Evolutionary conservation across 2,888 invertebrate genomes (phyloP), one percentile per base, ranked within the genome.

Genomic region (Julus scanicus): DNA sequence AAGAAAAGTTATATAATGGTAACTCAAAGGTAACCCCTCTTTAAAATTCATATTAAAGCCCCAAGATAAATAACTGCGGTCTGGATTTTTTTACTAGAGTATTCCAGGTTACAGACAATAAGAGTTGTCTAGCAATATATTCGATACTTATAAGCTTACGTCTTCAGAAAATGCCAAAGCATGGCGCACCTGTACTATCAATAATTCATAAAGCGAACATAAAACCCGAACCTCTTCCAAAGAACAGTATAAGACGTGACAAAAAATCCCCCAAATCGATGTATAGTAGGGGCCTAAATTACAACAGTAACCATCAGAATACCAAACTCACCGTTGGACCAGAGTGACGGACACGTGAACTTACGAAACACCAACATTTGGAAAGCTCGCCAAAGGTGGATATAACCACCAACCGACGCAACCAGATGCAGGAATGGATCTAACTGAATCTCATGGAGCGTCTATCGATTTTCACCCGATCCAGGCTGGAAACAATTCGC

Each of bases 391-490:
- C 63, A 63, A 63, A 63, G 63, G 63, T 63, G 63, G 63, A 63
- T 63, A 63, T 20, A 63, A 20, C 20, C 63, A 63, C 63, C 63
- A 63, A 63, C 63, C 63, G 63, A 20, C 63, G n/a, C 63, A 63
- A 20, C 63, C 63, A 63, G 63, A 63, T 63, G 63, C 63, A 8
- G 20, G 5, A 63, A 63, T 63, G 63, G 63, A 63, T 63, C 63
- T 63, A 63, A 63, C 63, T 63, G 63, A 63, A 63, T 15, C 8
- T 2, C 63, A 63, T 20, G 63, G 63, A 20, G 63, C 63, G 63
- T 63, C 63, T 63, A 63, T 63, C 63, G 63, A 63, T 63, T 63
- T 63, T 63, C 63, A 17, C 9, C 63, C 63, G 20, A 63, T 63
- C 20, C 20, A 63, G 6, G 63, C 63, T 63, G 63, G 63, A 20